These are phyloP conservation scores for Dynastes tityus DNA, from an alignment of 2,888 invertebrate species.

Conservation along the genomic window DNA sequence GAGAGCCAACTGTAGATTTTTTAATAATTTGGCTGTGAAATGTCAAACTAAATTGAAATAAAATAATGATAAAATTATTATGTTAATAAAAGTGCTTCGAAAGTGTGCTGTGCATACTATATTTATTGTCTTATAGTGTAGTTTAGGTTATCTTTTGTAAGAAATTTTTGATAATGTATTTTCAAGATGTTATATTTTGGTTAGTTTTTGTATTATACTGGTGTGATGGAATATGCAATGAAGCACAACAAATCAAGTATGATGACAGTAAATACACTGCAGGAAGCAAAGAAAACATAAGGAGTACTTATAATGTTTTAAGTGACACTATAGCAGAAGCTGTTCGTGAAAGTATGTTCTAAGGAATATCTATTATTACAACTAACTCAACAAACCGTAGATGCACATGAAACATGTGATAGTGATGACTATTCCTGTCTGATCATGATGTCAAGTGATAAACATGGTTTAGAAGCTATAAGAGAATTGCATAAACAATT, in stretches of 20 bases:
- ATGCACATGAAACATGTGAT: conserved; percentile 70
- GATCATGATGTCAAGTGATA: conserved; percentile 82
- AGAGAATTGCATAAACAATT: conserved; percentile 92
- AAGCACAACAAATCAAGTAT: conserved; percentile 55
- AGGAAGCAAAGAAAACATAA: conserved; percentile 54
- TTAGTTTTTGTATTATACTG: conserved; percentile 65
- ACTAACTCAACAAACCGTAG: conserved; percentile 57
- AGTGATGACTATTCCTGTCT: conserved; percentile 86
- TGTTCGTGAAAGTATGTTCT: conserved; percentile 74
- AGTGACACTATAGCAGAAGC: conserved; percentile 76
- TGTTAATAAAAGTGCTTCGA: conserved; percentile 59
- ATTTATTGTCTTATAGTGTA: conserved; percentile 17
- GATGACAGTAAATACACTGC: conserved; percentile 52
- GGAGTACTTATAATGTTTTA: conserved; percentile 71
- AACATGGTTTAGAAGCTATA: conserved; percentile 93
- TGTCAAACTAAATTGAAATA: conserved; percentile 64
- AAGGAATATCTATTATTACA: conserved; percentile 7
- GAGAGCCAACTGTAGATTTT: conserved; percentile 54
- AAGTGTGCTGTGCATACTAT: conserved; percentile 37
- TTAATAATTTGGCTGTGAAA: conserved; percentile 61
- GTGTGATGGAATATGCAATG: conserved; percentile 60
- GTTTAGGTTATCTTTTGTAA: conserved; percentile 30
- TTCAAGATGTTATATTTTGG: conserved; percentile 64
- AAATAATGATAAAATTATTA: conserved; percentile 58
- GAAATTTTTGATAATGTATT: conserved; percentile 57